Conservation (phyloP, 2,888 invertebrate species). For the Boloria euphrosyne region DNA sequence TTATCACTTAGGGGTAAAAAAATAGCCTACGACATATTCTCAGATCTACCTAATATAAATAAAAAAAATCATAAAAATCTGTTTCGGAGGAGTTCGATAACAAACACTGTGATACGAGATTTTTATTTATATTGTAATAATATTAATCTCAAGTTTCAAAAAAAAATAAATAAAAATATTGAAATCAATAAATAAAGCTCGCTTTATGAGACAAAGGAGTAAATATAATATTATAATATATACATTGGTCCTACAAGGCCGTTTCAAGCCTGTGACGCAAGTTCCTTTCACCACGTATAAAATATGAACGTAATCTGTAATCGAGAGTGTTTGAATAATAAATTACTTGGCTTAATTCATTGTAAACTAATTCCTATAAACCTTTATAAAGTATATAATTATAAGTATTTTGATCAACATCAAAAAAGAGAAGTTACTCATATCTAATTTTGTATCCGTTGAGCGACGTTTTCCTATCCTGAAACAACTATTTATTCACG, state of each 20-base stretch:
- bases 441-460: no score
- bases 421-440: no score
- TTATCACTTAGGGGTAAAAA: no score
- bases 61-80: no score
- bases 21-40: no score
- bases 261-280: slow-evolving; percentile 62
- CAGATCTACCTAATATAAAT: no score
- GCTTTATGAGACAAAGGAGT: slow-evolving; percentile 41
- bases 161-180: not conserved
- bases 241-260: slow-evolving; percentile 53
- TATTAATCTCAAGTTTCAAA: no score
- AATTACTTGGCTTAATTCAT: not conserved
- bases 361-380: slow-evolving; percentile 3
- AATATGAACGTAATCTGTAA: slow-evolving; percentile 30
- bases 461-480: no score
- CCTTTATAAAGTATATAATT: not conserved
- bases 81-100: no score
- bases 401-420: not conserved
- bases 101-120: no score
- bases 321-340: slow-evolving; percentile 26
- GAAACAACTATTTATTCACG: no score
- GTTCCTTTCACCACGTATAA: slow-evolving; percentile 68
- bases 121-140: no score
- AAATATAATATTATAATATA: slow-evolving; percentile 13
- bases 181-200: not conserved